A percentile compares a stretch with the other conserved stretches of the same genome.
Conservation (phyloP, 1,140 invertebrate genomes). For the Probaryconus sp. region DNA sequence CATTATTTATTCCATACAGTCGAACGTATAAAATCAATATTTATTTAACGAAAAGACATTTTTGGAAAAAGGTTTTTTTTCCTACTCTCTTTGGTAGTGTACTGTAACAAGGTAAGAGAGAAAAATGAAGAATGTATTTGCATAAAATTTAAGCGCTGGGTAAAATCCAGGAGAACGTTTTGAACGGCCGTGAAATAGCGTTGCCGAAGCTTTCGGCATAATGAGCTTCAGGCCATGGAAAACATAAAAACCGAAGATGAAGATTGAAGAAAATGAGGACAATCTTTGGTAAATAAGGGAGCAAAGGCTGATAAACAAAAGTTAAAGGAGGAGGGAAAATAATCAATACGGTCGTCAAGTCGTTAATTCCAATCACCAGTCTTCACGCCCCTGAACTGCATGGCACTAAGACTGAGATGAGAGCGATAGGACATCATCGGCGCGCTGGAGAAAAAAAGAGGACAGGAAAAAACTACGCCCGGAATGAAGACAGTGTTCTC, state of each 20-base stretch:
- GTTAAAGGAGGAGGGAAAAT: constrained; percentile 60
- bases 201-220: no score
- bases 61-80: no score
- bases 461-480: constrained; percentile 41
- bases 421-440: constrained; percentile 51
- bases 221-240: neutral
- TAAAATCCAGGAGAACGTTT: no score
- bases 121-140: no score
- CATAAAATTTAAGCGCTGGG: no score
- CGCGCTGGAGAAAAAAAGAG: constrained; percentile 6
- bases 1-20: no score
- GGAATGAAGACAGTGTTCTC: constrained; percentile 49
- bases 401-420: constrained; percentile 64
- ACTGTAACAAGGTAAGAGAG: no score
- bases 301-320: constrained; percentile 51
- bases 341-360: constrained; percentile 74
- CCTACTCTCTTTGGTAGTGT: no score
- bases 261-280: constrained; percentile 38
- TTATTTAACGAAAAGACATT: no score
- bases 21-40: no score
- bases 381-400: constrained; percentile 66
- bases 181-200: no score
- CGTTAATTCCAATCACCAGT: constrained; percentile 74
- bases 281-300: constrained; percentile 47
- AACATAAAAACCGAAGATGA: constrained; percentile 21